Conservation (phyloP, 2,888 invertebrate species). For the Ennomos quercinarius region DNA sequence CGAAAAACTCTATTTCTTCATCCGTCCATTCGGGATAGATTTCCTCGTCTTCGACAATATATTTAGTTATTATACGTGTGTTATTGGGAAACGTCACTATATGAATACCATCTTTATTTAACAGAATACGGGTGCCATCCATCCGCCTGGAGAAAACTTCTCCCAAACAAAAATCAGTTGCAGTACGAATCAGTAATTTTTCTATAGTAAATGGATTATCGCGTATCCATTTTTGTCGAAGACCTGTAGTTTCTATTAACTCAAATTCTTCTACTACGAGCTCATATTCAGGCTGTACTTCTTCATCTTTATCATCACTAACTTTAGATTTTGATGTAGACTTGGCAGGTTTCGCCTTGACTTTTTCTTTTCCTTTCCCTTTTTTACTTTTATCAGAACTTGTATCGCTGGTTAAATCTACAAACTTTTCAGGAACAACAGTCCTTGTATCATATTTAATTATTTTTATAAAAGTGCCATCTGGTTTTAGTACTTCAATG, state of each 20-base stretch:
- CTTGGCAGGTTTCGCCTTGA: constrained; percentile 55
- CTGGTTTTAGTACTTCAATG: constrained; percentile 66
- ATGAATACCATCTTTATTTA: constrained; percentile 73
- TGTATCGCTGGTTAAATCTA: constrained; percentile 48
- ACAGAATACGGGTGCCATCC: constrained; percentile 70
- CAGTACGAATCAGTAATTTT: constrained; percentile 68
- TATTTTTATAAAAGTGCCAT: constrained; percentile 67
- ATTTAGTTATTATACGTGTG: constrained; percentile 69
- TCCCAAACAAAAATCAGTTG: constrained; percentile 72
- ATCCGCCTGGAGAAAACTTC: constrained; percentile 75
- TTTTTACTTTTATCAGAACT: constrained; percentile 63
- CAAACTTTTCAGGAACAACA: constrained; percentile 36
- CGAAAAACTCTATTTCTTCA: constrained; percentile 60
- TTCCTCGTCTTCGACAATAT: constrained; percentile 65
- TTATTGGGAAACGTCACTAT: constrained; percentile 71
- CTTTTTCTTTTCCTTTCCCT: constrained; percentile 55
- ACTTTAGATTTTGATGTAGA: constrained; percentile 51
- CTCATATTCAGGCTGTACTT: constrained; percentile 54
- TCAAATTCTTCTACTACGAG: constrained; percentile 70
- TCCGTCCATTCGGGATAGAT: constrained; percentile 75
- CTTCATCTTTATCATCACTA: constrained; percentile 40
- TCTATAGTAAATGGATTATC: constrained; percentile 56
- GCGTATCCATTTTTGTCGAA: constrained; percentile 63
- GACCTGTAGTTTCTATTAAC: constrained; percentile 63
- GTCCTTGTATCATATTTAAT: constrained; percentile 59